These are phyloP conservation scores for Montipora sp. DNA, from an alignment of 64 coral and sea anemone species.

Conservation along the genomic window DNA sequence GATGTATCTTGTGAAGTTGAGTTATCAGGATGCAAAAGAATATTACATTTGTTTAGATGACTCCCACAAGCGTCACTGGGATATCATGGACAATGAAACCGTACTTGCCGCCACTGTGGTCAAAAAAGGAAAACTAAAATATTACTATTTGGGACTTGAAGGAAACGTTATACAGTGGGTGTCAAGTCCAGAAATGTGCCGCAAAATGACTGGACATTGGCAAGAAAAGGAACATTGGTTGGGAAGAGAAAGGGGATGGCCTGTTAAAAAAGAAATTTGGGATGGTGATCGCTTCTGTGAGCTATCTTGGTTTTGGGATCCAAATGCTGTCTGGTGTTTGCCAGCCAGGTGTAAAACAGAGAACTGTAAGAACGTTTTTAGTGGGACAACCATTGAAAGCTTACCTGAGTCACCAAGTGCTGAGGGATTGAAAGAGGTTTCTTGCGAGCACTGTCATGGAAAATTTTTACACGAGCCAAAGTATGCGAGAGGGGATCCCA, in stretches of 20 bases:
- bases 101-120: constrained; percentile 72
- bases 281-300: constrained; percentile 77
- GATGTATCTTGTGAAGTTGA: constrained; percentile 68
- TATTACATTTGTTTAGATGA: constrained; percentile 77
- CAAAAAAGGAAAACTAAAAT: constrained; percentile 47
- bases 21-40: constrained; percentile 81
- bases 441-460: constrained; percentile 53
- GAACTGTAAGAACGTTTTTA: constrained; percentile 67
- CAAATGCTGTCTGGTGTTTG: constrained; percentile 60
- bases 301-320: constrained; percentile 80
- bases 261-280: constrained; percentile 65
- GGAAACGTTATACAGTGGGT: constrained; percentile 78
- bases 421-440: constrained; percentile 70
- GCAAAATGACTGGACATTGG: constrained; percentile 80
- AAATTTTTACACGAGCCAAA: constrained; percentile 58
- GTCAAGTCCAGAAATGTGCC: constrained; percentile 67
- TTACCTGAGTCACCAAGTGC: constrained; percentile 47
- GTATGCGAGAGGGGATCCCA: constrained; percentile 68
- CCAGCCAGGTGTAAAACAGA: constrained; percentile 70
- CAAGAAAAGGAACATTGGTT: constrained; percentile 76
- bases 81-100: constrained; percentile 75
- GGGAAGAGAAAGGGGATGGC: constrained; percentile 65
- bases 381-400: constrained; percentile 47
- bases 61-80: constrained; percentile 72
- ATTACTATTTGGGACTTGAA: constrained; percentile 83